phyloP scores from a whole-genome alignment of 2,797 vertebrate genomes.

The Pseudomugil tenellus region DNA sequence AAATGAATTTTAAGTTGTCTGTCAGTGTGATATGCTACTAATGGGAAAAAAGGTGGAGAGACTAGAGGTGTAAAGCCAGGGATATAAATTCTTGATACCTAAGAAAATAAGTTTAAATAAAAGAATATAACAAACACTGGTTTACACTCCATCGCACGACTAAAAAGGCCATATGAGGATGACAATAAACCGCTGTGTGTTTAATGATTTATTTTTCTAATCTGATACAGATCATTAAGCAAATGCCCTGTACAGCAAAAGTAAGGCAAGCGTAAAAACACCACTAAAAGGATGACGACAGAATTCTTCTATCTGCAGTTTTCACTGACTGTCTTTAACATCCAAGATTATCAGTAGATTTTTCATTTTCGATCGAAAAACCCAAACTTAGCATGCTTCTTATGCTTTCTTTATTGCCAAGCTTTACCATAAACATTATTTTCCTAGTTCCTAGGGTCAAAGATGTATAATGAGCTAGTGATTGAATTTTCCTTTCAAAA shows the following conservation, averaged over 20 bases:
- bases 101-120: slow-evolving; percentile 32
- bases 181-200: slow-evolving; percentile 63
- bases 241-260: slow-evolving; percentile 51
- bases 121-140: slow-evolving; percentile 32
- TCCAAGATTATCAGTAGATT: slow-evolving; percentile 9
- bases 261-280: slow-evolving; percentile 59
- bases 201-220: slow-evolving; percentile 78
- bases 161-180: slow-evolving; percentile 74
- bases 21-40: slow-evolving; percentile 64
- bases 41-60: slow-evolving; percentile 57
- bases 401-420: slow-evolving; percentile 19
- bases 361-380: slow-evolving; percentile 7
- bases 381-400: not conserved
- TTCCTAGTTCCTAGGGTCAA: slow-evolving; percentile 6
- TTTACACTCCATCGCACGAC: slow-evolving; percentile 64
- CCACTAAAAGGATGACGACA: slow-evolving; percentile 40
- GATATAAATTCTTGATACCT: not conserved
- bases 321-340: slow-evolving; percentile 35
- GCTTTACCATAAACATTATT: not conserved
- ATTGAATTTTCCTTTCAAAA: slow-evolving; percentile 71
- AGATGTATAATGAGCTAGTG: slow-evolving; percentile 42
- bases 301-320: slow-evolving; percentile 26
- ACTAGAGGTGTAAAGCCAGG: not conserved
- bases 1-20: slow-evolving; percentile 58
- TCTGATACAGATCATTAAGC: slow-evolving; percentile 73